These are phyloP conservation scores for Trilocha varians DNA, from an alignment of 2,888 invertebrate species.

Conservation along the genomic window DNA sequence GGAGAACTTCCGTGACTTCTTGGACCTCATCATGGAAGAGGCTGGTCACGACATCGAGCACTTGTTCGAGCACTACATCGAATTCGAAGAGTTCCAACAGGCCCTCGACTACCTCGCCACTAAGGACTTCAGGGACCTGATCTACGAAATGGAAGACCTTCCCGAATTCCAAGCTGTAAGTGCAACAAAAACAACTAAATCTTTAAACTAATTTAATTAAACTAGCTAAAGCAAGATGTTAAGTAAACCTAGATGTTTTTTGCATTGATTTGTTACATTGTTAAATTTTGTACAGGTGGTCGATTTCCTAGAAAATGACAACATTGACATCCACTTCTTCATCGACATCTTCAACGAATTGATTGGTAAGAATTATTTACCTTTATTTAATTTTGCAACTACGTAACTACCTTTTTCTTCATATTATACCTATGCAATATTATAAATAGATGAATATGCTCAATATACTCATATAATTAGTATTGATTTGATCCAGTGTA, in stretches of 20 bases:
- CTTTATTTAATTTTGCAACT: too few species aligned
- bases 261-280: neutral
- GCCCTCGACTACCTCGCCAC: conserved; percentile 33
- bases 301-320: conserved; percentile 50
- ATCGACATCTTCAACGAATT: conserved; percentile 37
- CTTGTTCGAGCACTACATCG: conserved; percentile 29
- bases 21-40: conserved; percentile 31
- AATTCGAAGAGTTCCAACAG: conserved; percentile 38
- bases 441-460: too few species aligned
- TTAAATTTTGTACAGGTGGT: conserved; percentile 34
- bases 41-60: conserved; percentile 23
- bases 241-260: neutral
- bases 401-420: too few species aligned
- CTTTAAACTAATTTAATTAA: too few species aligned
- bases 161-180: conserved; percentile 53
- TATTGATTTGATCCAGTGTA: too few species aligned
- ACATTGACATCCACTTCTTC: conserved; percentile 52
- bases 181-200: conserved; percentile 10
- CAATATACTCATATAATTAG: too few species aligned
- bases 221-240: too few species aligned
- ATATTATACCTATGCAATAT: too few species aligned
- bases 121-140: conserved; percentile 35
- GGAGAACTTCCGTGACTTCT: conserved; percentile 46
- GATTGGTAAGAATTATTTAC: conserved; percentile 33
- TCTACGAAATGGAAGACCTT: conserved; percentile 46